These are phyloP conservation scores for Lethenteron reissneri DNA, from an alignment of 2,113 vertebrate species.

Conservation along the genomic window DNA sequence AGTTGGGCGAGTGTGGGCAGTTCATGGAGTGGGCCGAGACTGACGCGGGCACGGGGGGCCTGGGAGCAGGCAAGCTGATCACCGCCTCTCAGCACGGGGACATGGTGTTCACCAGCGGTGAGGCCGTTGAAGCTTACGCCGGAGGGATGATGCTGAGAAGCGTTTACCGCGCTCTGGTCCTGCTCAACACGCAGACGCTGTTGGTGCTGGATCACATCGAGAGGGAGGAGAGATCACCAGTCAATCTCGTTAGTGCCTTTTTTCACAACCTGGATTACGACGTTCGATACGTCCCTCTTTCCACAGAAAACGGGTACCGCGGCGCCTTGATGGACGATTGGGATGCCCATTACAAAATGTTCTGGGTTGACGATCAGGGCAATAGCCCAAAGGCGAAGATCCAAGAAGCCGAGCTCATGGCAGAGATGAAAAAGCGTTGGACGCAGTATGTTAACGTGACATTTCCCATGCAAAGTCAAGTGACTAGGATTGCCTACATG, in stretches of 20 bases:
- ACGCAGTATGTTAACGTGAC: slow-evolving; percentile 91
- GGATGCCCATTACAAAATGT: slow-evolving; percentile 98
- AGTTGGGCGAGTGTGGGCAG: slow-evolving; percentile 75
- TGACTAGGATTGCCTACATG: slow-evolving; percentile 58
- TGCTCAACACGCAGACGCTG: slow-evolving; percentile 69
- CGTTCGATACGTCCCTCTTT: slow-evolving; percentile 71
- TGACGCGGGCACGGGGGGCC: slow-evolving; percentile 55
- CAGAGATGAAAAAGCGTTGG: slow-evolving; percentile 95
- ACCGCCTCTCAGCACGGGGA: slow-evolving; percentile 53
- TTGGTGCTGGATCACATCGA: slow-evolving; percentile 76
- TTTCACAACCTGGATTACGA: slow-evolving; percentile 98
- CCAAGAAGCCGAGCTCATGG: slow-evolving; percentile 84
- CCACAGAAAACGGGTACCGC: slow-evolving; percentile 46
- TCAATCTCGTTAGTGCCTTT: slow-evolving; percentile 63
- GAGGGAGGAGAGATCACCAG: slow-evolving; percentile 39
- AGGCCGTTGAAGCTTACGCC: slow-evolving; percentile 53
- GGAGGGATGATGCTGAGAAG: slow-evolving; percentile 63
- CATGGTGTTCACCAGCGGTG: slow-evolving; percentile 67
- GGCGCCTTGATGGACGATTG: slow-evolving; percentile 96
- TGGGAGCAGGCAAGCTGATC: slow-evolving; percentile 51
- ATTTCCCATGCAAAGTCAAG: slow-evolving; percentile 34
- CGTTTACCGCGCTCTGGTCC: slow-evolving; percentile 57
- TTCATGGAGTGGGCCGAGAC: slow-evolving; percentile 65
- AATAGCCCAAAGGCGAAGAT: slow-evolving; percentile 56
- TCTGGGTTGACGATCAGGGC: slow-evolving; percentile 71